Conservation (phyloP, 2,797 vertebrate species). For the Poliocrania exsul region DNA sequence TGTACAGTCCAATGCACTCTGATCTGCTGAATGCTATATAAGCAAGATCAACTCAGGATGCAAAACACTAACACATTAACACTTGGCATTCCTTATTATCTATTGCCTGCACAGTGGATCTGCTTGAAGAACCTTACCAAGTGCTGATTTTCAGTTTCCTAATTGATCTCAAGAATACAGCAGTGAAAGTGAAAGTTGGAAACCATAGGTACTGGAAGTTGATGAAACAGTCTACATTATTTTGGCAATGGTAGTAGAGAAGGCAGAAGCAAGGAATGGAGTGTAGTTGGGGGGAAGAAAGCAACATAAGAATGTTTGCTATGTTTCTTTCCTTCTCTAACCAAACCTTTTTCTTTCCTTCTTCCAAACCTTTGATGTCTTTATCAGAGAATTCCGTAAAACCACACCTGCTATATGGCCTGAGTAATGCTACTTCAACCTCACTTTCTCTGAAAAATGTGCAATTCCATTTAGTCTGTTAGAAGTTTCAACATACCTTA, state of each 20-base stretch:
- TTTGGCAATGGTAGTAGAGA: background rate
- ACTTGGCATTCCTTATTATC: background rate
- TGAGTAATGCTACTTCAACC: background rate
- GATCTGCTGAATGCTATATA: background rate
- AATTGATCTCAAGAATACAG: background rate
- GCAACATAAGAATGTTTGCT: background rate
- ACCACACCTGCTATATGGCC: background rate
- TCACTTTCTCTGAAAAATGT: background rate
- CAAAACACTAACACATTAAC: background rate
- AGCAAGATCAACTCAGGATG: background rate
- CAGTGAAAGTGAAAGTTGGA: background rate
- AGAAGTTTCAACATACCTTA: background rate
- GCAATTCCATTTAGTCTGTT: background rate
- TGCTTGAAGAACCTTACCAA: rapidly evolving
- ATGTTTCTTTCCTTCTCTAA: background rate
- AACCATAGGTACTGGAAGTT: background rate
- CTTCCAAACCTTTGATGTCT: rapidly evolving
- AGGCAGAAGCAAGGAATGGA: background rate
- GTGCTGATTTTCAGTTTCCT: background rate
- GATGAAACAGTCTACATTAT: background rate
- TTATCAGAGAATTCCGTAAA: background rate
- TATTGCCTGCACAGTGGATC: background rate
- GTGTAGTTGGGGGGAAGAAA: too few relatives aligned
- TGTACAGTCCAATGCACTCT: background rate
- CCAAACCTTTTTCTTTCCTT: too few relatives aligned